Conservation (phyloP, 1,140 invertebrate species). For the Camponotus pennsylvanicus region DNA sequence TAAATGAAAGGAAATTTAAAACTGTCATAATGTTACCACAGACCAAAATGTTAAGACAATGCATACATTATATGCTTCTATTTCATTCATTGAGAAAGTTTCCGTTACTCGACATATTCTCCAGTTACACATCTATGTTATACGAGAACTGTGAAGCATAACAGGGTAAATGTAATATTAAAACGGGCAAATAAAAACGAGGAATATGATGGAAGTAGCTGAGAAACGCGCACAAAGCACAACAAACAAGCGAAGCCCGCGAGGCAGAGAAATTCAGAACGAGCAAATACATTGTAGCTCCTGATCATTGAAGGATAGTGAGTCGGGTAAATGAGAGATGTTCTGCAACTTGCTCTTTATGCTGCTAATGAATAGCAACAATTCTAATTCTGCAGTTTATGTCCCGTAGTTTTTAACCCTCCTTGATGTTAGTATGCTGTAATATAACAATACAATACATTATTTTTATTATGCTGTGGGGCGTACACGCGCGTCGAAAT, state of each 20-base stretch:
- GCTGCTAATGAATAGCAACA: constrained; percentile 53
- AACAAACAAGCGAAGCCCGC: constrained; percentile 49
- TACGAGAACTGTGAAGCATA: background rate
- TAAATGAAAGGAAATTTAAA: background rate
- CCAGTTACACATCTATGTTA: constrained; percentile 18
- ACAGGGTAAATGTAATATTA: constrained; percentile 55
- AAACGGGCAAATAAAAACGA: constrained; percentile 49
- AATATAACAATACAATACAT: constrained; percentile 16
- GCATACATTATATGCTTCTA: background rate
- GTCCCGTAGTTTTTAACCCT: constrained; percentile 22
- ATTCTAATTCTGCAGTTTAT: constrained; percentile 35
- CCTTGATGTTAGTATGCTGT: background rate
- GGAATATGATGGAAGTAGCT: constrained; percentile 22
- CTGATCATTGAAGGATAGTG: constrained; percentile 56
- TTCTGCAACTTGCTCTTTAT: constrained; percentile 52
- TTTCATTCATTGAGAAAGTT: background rate
- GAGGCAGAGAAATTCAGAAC: constrained; percentile 41
- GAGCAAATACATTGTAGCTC: constrained; percentile 38
- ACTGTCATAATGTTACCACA: background rate
- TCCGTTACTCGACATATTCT: background rate
- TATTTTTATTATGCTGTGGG: background rate
- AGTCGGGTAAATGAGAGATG: constrained; percentile 42
- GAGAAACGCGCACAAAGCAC: constrained; percentile 43
- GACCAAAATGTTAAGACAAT: background rate
- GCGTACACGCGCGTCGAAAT: background rate